A percentile compares a stretch with the other conserved stretches of the same genome.
These are phyloP conservation scores for Acrocephalus scirpaceus DNA, from an alignment of 2,797 vertebrate genomes.

Conservation along the genomic window DNA sequence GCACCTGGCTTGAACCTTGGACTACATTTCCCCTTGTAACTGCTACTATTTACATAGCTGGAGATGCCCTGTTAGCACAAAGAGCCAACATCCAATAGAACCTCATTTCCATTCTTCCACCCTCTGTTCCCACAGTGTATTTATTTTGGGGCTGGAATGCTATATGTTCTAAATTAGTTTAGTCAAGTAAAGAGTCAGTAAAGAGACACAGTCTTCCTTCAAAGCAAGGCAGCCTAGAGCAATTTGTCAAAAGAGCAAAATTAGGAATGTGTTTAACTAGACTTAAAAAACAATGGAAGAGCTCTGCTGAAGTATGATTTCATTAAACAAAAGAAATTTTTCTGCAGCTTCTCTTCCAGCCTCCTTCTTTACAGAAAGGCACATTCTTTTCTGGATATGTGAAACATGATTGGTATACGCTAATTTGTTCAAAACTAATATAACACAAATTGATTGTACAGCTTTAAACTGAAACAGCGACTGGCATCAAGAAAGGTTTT, in stretches of 20 bases:
- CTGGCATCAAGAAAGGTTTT: neutral
- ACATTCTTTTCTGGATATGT: neutral
- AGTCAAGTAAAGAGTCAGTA: neutral
- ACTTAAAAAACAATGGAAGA: neutral
- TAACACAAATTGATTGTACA: neutral
- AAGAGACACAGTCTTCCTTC: neutral
- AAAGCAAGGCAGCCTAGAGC: neutral
- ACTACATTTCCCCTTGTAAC: neutral
- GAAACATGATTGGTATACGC: neutral
- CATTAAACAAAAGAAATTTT: neutral
- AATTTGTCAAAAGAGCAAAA: neutral
- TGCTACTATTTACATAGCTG: neutral
- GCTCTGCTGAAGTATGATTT: neutral
- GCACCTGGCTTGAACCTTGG: neutral
- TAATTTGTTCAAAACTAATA: neutral
- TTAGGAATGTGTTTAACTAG: neutral
- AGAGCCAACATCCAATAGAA: neutral
- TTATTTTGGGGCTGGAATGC: neutral
- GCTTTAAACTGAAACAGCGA: neutral
- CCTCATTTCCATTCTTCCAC: neutral
- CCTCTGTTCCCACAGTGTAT: neutral
- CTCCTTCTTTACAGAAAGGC: neutral
- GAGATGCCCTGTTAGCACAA: neutral
- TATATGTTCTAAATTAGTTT: neutral
- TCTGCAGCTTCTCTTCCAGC: neutral